Base-by-base conservation (phyloP, 2,888 invertebrate genomes). In the Platycheirus rosarum region DNA sequence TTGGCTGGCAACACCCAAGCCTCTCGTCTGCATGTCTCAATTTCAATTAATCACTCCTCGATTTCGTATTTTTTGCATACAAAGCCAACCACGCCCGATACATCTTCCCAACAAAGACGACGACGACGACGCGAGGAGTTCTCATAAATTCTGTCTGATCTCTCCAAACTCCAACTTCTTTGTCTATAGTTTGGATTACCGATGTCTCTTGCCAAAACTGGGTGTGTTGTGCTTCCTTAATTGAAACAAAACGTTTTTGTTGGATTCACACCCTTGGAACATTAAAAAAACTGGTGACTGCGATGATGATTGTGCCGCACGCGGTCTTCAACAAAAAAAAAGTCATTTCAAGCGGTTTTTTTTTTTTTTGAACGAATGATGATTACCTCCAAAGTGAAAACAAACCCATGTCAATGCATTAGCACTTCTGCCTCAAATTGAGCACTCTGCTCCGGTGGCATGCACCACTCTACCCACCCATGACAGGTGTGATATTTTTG, bases 401-500 rank as follows among this genome's bases (percentile, higher is more conserved):
- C 82, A 57, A 82, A 73, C 82, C 82, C 82, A 82, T 82, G 82
- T 65, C 71, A 77, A 77, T 82, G 77, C 60, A 71, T 66, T 53
- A 51, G 48, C 44, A 66, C 57, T 57, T 55, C 48, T 57, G 46
- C 29, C 53, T 14, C 18, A 48, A 63, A 63, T 14, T 26, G 26
- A 49, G 23, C 18, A 3, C 11, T 44, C 9, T 9, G 57, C 71
- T 46, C 32, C 63, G 55, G 79, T 79, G 79, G 74, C 78, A 74
- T 74, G 74, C 78, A 66, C 57, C 44, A 49, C 66, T 13, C 49
- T 73, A 79, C 76, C 82, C 82, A 82, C 82, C 82, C 77, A 71
- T 73, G 77, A 82, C 82, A 82, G 82, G 82, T 82, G 82, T 82
- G 82, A 82, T 82, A 68, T 77, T 82, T 82, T 71, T 77, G 5